Conservation (phyloP, 2,797 vertebrate genomes). For the Bucorvus abyssinicus region DNA sequence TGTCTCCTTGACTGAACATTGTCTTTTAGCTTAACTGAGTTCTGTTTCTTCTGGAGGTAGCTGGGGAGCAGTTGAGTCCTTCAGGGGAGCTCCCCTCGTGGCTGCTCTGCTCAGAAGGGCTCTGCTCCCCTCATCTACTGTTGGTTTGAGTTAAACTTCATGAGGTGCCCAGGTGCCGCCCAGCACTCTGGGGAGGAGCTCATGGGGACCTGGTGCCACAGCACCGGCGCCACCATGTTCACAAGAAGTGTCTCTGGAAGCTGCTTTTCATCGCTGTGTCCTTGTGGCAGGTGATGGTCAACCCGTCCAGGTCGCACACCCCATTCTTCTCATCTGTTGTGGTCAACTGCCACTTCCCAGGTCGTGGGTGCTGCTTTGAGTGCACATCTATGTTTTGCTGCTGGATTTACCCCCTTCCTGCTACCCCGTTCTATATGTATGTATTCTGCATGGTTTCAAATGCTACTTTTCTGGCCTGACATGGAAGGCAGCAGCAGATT, state of each 20-base stretch:
- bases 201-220: background rate
- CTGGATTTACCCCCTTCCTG: background rate
- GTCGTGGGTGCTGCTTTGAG: background rate
- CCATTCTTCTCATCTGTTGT: rapidly evolving
- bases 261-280: rapidly evolving
- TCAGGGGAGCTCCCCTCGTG: background rate
- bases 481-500: background rate
- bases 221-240: background rate
- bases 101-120: background rate
- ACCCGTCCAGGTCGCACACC: background rate
- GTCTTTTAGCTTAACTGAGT: background rate
- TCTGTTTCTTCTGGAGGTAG: background rate
- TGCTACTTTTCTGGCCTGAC: background rate
- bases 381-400: background rate
- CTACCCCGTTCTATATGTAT: rapidly evolving
- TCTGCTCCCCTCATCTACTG: background rate
- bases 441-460: background rate
- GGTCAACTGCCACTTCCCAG: background rate
- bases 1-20: background rate
- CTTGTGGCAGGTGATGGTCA: background rate
- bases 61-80: background rate
- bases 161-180: background rate
- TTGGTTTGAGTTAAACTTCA: background rate
- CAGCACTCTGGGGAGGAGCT: background rate
- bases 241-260: background rate